These are phyloP conservation scores for Pardalotus punctatus DNA, from an alignment of 2,113 vertebrate genomes.

Conservation along the genomic window DNA sequence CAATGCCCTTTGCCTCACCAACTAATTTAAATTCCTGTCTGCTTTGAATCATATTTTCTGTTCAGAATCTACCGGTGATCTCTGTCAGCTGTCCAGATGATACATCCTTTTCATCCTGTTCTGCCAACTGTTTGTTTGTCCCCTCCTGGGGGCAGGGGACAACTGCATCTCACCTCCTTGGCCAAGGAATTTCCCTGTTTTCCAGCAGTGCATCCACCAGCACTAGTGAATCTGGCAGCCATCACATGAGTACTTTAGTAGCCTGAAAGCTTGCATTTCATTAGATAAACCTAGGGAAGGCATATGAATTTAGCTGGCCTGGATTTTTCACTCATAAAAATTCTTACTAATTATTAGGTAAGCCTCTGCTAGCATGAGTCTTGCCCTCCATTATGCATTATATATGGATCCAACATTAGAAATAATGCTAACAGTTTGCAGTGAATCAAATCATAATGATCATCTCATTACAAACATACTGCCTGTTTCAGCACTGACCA, in stretches of 20 bases:
- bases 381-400: neutral
- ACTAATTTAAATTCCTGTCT: neutral
- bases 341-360: neutral
- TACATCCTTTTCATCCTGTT: neutral
- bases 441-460: neutral
- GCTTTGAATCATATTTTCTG: neutral
- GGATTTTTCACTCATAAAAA: neutral
- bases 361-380: neutral
- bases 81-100: neutral
- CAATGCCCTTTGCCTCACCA: neutral
- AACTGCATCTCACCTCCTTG: neutral
- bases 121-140: fast-evolving
- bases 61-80: neutral
- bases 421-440: neutral
- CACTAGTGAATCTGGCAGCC: neutral
- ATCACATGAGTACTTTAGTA: neutral
- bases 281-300: neutral
- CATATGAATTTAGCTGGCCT: neutral
- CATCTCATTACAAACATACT: neutral
- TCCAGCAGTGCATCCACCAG: neutral
- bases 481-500: neutral
- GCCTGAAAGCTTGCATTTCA: neutral
- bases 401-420: neutral
- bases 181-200: neutral
- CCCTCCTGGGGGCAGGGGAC: neutral